Percentiles rank a stretch among this genome's conserved stretches.
phyloP scores from a whole-genome alignment of 2,797 vertebrate species.

The Amblyraja radiata region DNA sequence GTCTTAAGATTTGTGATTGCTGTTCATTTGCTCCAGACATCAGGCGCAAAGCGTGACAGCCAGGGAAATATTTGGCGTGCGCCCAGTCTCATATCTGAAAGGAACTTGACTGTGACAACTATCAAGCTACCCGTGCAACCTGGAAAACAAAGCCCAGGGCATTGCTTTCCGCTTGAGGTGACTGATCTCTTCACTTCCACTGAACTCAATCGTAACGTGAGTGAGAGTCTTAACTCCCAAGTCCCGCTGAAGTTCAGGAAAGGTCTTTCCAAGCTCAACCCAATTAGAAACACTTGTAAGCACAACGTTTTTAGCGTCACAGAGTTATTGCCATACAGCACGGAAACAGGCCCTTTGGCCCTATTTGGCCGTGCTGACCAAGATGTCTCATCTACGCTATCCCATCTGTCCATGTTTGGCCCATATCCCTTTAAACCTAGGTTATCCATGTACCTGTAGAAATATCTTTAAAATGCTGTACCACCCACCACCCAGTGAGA shows the following conservation, averaged over 20 bases:
- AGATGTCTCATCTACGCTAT: no score
- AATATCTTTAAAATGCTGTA: no score
- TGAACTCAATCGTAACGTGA: constrained; percentile 4
- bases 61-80: constrained; percentile 31
- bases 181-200: constrained; percentile 13
- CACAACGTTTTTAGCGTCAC: no score
- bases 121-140: constrained; percentile 8
- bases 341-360: no score
- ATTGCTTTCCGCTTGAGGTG: constrained; percentile 4
- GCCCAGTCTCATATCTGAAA: constrained; percentile 25
- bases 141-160: constrained; percentile 31
- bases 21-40: constrained; percentile 29
- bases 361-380: no score
- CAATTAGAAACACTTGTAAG: not conserved
- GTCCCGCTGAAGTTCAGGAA: not conserved
- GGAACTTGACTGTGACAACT: constrained; percentile 24
- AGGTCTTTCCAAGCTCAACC: not conserved
- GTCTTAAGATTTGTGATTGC: constrained; percentile 21
- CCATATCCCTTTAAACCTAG: no score
- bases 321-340: no score
- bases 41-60: constrained; percentile 31
- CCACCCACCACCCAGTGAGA: no score
- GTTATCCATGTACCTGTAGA: no score
- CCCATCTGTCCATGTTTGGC: no score
- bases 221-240: not conserved